Conservation (phyloP, 2,888 invertebrate genomes). For the Gymnosoma rotundatum region DNA sequence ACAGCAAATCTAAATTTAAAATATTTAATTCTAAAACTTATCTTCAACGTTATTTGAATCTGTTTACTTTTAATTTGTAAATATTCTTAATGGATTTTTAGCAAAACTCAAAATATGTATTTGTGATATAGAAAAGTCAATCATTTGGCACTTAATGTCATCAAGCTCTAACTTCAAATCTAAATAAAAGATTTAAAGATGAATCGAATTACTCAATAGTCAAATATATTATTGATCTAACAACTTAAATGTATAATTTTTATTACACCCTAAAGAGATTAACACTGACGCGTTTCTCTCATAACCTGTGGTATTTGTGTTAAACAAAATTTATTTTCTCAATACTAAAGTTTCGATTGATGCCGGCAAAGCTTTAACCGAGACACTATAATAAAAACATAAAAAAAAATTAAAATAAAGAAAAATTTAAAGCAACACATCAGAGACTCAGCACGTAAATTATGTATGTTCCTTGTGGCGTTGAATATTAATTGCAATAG, state of each 20-base stretch:
- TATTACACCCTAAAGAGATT: constrained; percentile 49
- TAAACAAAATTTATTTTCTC: constrained; percentile 35
- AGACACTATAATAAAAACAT: constrained; percentile 1
- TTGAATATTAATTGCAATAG: constrained; percentile 82
- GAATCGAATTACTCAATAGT: background rate
- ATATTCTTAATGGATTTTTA: no score
- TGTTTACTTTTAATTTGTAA: no score
- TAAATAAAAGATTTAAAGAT: background rate
- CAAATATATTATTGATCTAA: constrained; percentile 37
- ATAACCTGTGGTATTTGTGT: constrained; percentile 41
- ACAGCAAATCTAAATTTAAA: no score
- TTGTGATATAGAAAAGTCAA: no score
- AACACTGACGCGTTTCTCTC: constrained; percentile 17
- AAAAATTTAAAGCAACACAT: constrained; percentile 61
- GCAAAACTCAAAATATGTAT: no score
- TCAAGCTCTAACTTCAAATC: background rate
- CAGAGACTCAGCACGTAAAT: constrained; percentile 82
- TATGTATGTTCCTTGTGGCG: constrained; percentile 82
- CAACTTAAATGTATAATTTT: constrained; percentile 56
- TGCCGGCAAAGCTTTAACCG: constrained; percentile 28
- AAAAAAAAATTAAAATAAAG: constrained; percentile 9
- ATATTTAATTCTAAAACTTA: no score
- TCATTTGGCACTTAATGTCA: no score
- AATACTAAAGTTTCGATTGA: constrained; percentile 52
- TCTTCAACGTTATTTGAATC: no score